These are phyloP conservation scores for Cosmopolites sordidus DNA, from an alignment of 2,888 invertebrate species.

Conservation along the genomic window DNA sequence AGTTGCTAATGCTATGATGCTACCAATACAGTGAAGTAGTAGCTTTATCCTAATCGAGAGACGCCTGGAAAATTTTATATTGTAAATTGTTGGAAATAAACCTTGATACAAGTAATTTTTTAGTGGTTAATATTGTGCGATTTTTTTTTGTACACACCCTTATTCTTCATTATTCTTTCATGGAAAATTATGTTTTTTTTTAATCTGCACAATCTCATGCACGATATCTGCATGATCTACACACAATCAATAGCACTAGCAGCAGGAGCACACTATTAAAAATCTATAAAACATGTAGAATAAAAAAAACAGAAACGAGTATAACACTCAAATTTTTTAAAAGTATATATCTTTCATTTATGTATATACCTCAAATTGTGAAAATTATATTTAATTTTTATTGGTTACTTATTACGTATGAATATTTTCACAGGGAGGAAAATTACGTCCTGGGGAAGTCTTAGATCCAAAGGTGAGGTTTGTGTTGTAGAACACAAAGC, in stretches of 20 bases:
- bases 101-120: too few species aligned
- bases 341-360: constrained; percentile 5
- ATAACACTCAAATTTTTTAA: constrained; percentile 16
- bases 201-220: constrained; percentile 5
- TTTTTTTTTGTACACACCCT: too few species aligned
- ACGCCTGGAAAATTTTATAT: too few species aligned
- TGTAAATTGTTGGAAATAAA: too few species aligned
- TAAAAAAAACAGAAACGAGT: constrained; percentile 5
- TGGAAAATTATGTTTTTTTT: too few species aligned
- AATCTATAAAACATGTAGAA: constrained; percentile 8
- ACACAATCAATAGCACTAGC: constrained; percentile 19
- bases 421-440: constrained; percentile 60
- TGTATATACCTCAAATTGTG: too few species aligned
- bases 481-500: constrained; percentile 53
- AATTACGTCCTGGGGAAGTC: constrained; percentile 76
- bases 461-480: constrained; percentile 72
- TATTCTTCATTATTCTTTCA: too few species aligned
- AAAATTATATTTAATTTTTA: too few species aligned
- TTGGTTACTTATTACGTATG: constrained; percentile 26
- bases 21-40: too few species aligned
- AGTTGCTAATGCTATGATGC: too few species aligned
- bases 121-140: too few species aligned
- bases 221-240: constrained; percentile 19
- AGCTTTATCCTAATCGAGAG: too few species aligned
- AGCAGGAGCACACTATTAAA: constrained; percentile 17